Evolutionary conservation across 2,113 vertebrate genomes (phyloP).

Genomic region (Myodes glareolus): DNA sequence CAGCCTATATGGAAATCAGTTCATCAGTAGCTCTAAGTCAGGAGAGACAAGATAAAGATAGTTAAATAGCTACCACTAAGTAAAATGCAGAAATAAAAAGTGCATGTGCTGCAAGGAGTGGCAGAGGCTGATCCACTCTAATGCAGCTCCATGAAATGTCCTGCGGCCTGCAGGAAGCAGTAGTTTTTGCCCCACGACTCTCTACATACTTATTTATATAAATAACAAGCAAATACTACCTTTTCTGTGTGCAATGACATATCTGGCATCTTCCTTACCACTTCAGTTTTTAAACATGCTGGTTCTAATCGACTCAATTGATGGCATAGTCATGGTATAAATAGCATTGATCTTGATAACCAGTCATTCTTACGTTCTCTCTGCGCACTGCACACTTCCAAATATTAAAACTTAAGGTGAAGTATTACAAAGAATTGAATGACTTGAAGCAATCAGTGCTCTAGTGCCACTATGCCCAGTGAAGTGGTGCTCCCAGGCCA

Average conservation of each 20-base stretch:
- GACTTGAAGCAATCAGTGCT: not conserved
- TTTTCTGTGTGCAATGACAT: not conserved
- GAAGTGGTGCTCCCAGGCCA: too few relatives aligned
- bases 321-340: not conserved
- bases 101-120: not conserved
- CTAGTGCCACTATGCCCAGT: not conserved
- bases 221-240: not conserved
- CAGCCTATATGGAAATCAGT: not conserved
- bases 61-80: not conserved
- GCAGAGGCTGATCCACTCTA: not conserved
- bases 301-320: not conserved
- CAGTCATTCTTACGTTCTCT: not conserved
- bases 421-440: not conserved
- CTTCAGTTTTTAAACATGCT: not conserved
- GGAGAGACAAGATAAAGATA: not conserved
- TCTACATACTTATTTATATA: not conserved
- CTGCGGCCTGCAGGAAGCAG: not conserved
- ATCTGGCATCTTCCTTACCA: conserved; percentile 4
- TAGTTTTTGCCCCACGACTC: not conserved
- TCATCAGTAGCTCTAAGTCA: conserved; percentile 27
- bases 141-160: not conserved
- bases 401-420: not conserved
- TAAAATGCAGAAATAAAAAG: not conserved
- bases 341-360: not conserved
- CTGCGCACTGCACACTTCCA: not conserved